Evolutionary conservation across 2,797 vertebrate species (phyloP).

Genomic region (Zenarchopterus dispar): DNA sequence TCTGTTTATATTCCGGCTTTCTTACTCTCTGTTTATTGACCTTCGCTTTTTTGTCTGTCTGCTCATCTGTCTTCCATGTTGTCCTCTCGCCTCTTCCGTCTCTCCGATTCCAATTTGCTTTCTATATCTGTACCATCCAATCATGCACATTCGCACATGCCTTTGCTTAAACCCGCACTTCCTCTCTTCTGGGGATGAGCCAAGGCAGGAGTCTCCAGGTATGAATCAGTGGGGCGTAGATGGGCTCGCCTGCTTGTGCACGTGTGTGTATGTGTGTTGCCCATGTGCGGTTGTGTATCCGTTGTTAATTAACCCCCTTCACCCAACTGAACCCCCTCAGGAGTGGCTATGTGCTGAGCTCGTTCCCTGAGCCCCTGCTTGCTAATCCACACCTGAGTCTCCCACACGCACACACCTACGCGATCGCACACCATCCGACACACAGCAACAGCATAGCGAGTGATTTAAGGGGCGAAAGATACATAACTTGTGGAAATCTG

Average conservation of each 20-base stretch:
- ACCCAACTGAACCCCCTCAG: conserved; percentile 61
- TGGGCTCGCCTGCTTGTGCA: conserved; percentile 6
- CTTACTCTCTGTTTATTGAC: conserved; percentile 71
- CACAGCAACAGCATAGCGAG: conserved; percentile 30
- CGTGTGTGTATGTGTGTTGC: conserved; percentile 35
- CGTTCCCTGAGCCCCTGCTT: conserved; percentile 60
- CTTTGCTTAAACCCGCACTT: conserved; percentile 34
- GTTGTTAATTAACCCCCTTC: conserved; percentile 81
- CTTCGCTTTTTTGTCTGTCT: conserved; percentile 61
- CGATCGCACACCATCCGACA: conserved; percentile 16
- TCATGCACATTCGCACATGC: conserved; percentile 60
- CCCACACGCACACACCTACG: conserved; percentile 11
- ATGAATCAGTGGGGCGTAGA: conserved; percentile 27
- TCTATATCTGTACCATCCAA: conserved; percentile 60
- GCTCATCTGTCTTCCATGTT: conserved; percentile 49
- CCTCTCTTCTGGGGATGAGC: conserved; percentile 53
- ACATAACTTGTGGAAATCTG: conserved; percentile 53
- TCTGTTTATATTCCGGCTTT: conserved; percentile 67
- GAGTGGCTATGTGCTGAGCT: conserved; percentile 62
- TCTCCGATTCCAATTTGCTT: conserved; percentile 62
- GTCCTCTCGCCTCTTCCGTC: conserved; percentile 39
- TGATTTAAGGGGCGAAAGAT: conserved; percentile 57
- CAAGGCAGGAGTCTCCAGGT: conserved; percentile 40
- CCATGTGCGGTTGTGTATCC: conserved; percentile 38
- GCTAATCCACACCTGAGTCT: conserved; percentile 79